Evolutionary conservation across 2,797 vertebrate genomes (phyloP), one percentile per base, ranked within the genome.

Genomic region (Clarias fuscus): DNA sequence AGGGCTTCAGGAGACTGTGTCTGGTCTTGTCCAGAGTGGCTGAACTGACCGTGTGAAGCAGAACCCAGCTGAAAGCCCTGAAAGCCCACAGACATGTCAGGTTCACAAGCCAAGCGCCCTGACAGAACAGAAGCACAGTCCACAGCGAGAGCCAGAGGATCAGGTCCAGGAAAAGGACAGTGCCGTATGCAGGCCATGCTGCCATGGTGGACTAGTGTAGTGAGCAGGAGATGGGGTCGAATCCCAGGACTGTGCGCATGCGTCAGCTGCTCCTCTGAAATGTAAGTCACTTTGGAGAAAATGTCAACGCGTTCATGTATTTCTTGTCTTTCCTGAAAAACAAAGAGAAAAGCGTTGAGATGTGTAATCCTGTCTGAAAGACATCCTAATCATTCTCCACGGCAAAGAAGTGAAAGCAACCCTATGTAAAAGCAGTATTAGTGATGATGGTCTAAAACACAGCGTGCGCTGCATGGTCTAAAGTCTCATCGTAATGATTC

Each of bases 31-130:
- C 87, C 1, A 87, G 86, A 0, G 89, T 14, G 62, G 92, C 0
- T 13, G 88, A 70, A 91, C 40, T 59, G 92, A 90, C 5, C 72
- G 24, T 10, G 30, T 82, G 65, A 48, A 95, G 91, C 14, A 87
- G 4, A 14, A 58, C 20, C 91, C 92, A 93, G 71, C 94, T 94
- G 0, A 90, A 61, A 0, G 82, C 84, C 7, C 90, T 92, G 7
- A 94, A 91, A 53, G 83, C 88, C 95, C 94, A 96, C 17, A 93
- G 61, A 0, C 84, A 89, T 0, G 27, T 15, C 76, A 91, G 68
- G 76, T 83, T 85, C 11, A 91, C 33, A 22, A n/a, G 18, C 24
- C 72, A 76, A 17, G 76, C 76, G 48, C 87, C 84, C 61, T 88
- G 67, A 56, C 37, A 72, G 84, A 80, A 71, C n/a, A 88, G 33